phyloP scores from a whole-genome alignment of 2,113 vertebrate species.

The Thalassarche chlororhynchos region DNA sequence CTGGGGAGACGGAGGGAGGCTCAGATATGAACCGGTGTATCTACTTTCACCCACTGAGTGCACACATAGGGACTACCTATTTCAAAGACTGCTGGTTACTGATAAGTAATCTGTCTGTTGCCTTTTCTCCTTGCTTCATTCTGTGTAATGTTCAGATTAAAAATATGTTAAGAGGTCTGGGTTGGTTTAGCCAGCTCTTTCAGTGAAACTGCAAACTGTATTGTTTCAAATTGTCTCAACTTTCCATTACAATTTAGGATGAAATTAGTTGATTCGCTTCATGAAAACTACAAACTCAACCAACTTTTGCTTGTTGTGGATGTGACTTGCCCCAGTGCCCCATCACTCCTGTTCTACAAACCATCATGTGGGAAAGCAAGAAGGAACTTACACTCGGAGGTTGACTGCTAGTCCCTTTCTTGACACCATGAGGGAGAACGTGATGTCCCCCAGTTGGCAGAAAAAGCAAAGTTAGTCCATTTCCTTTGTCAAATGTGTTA shows the following conservation, averaged over 20 bases:
- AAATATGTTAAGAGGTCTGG: background rate
- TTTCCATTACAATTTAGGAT: background rate
- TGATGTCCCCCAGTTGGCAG: fast-evolving
- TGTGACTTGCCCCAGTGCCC: background rate
- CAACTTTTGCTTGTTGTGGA: background rate
- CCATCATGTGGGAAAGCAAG: background rate
- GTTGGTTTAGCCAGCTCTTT: background rate
- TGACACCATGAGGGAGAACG: background rate
- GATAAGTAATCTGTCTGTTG: background rate
- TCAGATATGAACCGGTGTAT: background rate
- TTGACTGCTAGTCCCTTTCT: background rate
- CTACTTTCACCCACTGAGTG: background rate
- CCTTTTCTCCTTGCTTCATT: background rate
- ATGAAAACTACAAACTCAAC: background rate
- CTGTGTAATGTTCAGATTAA: background rate
- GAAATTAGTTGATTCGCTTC: background rate
- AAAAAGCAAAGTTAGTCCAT: background rate
- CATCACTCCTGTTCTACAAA: background rate
- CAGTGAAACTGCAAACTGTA: background rate
- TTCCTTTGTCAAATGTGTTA: background rate
- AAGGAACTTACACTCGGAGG: background rate
- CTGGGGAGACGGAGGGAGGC: background rate
- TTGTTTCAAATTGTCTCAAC: background rate
- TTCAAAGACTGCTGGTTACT: background rate
- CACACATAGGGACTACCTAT: background rate